These are phyloP conservation scores for Anodontia alba DNA, from an alignment of 2,888 invertebrate genomes.

Conservation along the genomic window DNA sequence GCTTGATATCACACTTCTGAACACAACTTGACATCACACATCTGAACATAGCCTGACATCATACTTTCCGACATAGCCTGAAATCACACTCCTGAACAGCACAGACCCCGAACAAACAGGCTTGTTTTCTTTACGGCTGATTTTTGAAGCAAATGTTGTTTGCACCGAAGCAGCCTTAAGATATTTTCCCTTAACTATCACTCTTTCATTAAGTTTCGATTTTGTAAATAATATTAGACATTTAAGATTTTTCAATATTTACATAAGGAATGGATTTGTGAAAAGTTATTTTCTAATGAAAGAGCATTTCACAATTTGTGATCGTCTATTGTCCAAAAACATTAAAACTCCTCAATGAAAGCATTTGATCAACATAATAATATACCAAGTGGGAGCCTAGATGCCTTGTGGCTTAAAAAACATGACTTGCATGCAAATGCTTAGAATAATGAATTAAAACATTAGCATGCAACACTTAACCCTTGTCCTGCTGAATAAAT, in stretches of 20 bases:
- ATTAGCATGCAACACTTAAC: no score
- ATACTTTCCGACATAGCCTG: no score
- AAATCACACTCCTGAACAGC: no score
- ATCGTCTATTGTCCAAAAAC: not conserved
- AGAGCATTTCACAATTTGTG: not conserved
- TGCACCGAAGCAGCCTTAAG: not conserved
- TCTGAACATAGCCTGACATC: no score
- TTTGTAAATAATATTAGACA: not conserved
- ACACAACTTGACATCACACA: no score
- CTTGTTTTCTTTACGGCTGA: no score
- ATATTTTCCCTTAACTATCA: not conserved
- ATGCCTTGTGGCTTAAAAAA: not conserved
- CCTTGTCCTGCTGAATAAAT: no score
- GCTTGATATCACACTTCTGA: no score
- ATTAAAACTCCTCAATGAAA: not conserved
- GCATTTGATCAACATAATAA: not conserved
- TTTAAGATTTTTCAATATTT: slow-evolving; percentile 7
- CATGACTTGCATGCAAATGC: no score
- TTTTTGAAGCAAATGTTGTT: no score
- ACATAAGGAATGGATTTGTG: not conserved
- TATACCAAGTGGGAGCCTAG: not conserved
- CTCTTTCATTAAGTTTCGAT: not conserved
- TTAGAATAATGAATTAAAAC: no score
- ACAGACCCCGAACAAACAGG: no score
- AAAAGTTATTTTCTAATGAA: slow-evolving; percentile 7